Evolutionary conservation across 23 tunicate genomes (phyloP), one percentile per base, ranked within the genome.

Genomic region (Ascidia mentula): DNA sequence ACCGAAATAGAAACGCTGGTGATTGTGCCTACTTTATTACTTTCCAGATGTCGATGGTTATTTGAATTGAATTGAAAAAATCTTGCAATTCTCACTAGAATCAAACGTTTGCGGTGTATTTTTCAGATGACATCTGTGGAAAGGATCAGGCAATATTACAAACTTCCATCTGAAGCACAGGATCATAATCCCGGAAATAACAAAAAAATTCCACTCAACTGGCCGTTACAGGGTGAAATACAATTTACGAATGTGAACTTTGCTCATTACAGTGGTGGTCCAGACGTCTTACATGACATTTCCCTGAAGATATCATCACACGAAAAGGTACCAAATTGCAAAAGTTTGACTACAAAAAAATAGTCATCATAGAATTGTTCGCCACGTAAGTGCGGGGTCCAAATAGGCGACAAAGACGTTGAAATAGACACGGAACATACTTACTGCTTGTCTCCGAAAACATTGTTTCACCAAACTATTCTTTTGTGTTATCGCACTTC

Each of bases 91-190:
- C n/a, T n/a, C n/a, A n/a, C n/a, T n/a, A n/a, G n/a, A n/a, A n/a
- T n/a, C n/a, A n/a, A n/a, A n/a, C n/a, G n/a, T n/a, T n/a, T n/a
- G n/a, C n/a, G n/a, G n/a, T n/a, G n/a, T n/a, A n/a, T n/a, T n/a
- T 34, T 53, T 5, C 46, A 91, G 98, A 93, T 93, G 98, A 93
- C 98, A 0, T 93, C 98, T 20, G 98, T 93, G 32, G 98, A 93
- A 84, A 69, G 98, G 40, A 83, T 93, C 32, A 87, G 84, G 28
- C 85, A 88, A 72, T 93, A 93, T 70, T 79, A 81, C 75, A 70
- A 79, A 8, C 22, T 93, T 28, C 59, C 80, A 36, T 80, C 90
- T 0, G 93, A 84, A 46, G 98, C 82, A 17, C 40, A 84, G 0
- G 69, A 40, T 28, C 83, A 73, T 18, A 38, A 53, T 37, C 77